Evolutionary conservation across 2,888 invertebrate genomes (phyloP), one percentile per base, ranked within the genome.

Genomic region (Agonopterix subpropinquella): DNA sequence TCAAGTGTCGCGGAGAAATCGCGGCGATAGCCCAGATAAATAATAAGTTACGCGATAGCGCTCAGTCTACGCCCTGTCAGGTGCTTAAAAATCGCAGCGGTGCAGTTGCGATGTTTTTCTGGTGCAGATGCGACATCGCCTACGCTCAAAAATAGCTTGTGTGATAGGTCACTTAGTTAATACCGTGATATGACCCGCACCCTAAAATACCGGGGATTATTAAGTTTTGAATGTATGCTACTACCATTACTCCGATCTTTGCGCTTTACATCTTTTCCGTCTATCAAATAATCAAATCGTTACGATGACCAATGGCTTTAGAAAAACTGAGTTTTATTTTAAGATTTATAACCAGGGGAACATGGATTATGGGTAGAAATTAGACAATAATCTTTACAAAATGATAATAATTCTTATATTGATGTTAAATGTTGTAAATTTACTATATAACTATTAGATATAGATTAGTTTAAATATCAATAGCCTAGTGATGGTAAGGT

Each of bases 341-440:
- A 28, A 28, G 5, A 28, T 28, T 28, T 28, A 28, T 28, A 28
- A 28, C 28, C 28, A 28, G 51, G 59, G 61, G 61, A 63, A 53
- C 57, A 55, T 52, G 61, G 64, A 67, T 56, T 56, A 57, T 53
- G 59, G 56, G 61, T 59, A 60, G 48, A 61, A 62, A 50, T 57
- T 73, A 73, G 79, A 81, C 79, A 83, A 81, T 83, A 81, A 80
- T 59, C 48, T 51, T 52, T 28, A 28, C 28, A 61, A 62, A 62
- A 62, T 53, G 57, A 61, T 53, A 60, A 59, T 54, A 49, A 55
- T 56, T 56, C 48, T 52, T 62, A 59, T 59, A 64, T 68, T 50
- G 60, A 69, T 74, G 67, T 74, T 77, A 56, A 65, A 73, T 73
- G 73, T 77, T 78, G 73, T 78, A 67, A 78, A 69, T 72, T 65